These are phyloP conservation scores for Protonemura montana DNA, from an alignment of 2,888 invertebrate species.

Conservation along the genomic window DNA sequence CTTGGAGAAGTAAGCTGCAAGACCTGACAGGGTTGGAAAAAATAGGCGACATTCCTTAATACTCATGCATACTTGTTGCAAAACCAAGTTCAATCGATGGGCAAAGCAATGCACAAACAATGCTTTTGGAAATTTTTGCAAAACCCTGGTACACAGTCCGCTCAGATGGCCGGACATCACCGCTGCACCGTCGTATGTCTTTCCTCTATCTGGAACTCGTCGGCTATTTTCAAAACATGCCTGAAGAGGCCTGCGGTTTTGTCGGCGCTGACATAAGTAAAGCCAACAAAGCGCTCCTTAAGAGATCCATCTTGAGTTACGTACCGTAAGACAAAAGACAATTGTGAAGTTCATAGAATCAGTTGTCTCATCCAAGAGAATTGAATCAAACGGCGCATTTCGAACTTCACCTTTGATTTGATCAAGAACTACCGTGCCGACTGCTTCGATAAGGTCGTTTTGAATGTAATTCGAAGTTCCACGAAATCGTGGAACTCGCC, in stretches of 20 bases:
- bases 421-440: neutral
- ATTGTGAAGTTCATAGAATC: constrained; percentile 36
- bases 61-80: neutral
- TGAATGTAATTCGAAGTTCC: constrained; percentile 40
- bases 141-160: neutral
- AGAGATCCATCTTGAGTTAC: constrained; percentile 16
- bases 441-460: constrained; percentile 38
- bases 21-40: neutral
- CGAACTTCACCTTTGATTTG: constrained; percentile 26
- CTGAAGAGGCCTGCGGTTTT: constrained; percentile 16
- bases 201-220: constrained; percentile 21
- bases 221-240: constrained; percentile 25
- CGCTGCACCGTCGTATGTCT: constrained; percentile 32
- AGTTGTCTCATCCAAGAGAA: constrained; percentile 40
- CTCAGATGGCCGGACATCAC: constrained; percentile 1
- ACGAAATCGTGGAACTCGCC: too few relatives aligned
- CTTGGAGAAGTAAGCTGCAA: constrained; percentile 32
- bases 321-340: constrained; percentile 37
- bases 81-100: neutral
- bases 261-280: constrained; percentile 34
- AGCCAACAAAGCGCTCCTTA: constrained; percentile 36
- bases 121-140: neutral
- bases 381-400: constrained; percentile 20
- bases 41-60: constrained; percentile 4
- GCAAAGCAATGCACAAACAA: constrained; percentile 8